phyloP scores from a whole-genome alignment of 2,113 vertebrate genomes.

The Haliaeetus leucogaster region DNA sequence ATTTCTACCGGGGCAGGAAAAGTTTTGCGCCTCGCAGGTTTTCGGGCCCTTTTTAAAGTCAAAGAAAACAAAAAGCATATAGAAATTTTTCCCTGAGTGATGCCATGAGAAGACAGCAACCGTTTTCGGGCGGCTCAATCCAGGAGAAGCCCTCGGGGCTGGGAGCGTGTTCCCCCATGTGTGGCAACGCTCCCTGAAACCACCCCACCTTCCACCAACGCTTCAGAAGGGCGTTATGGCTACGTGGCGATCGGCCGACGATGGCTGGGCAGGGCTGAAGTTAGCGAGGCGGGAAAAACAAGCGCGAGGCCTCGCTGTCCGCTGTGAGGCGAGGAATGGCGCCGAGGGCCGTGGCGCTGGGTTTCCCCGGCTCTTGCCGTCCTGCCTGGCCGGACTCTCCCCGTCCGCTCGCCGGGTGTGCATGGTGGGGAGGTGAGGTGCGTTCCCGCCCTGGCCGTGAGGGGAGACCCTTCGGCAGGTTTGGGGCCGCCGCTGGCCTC shows the following conservation, averaged over 20 bases:
- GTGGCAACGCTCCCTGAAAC: not conserved
- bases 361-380: not conserved
- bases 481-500: too few species aligned
- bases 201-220: not conserved
- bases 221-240: not conserved
- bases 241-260: rapidly evolving
- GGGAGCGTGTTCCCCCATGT: not conserved
- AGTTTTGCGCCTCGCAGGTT: not conserved
- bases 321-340: not conserved
- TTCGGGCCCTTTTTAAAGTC: not conserved
- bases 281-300: not conserved
- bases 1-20: not conserved
- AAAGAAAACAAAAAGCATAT: not conserved
- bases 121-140: rapidly evolving
- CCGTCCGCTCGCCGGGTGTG: rapidly evolving
- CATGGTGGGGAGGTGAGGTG: rapidly evolving
- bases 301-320: rapidly evolving
- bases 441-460: not conserved
- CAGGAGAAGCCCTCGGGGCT: not conserved
- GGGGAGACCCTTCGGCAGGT: not conserved
- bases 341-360: rapidly evolving
- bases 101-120: not conserved
- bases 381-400: not conserved
- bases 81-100: not conserved
- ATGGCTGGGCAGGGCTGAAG: not conserved